phyloP scores from a whole-genome alignment of 2,797 vertebrate species.

The Etheostoma nigrum region DNA sequence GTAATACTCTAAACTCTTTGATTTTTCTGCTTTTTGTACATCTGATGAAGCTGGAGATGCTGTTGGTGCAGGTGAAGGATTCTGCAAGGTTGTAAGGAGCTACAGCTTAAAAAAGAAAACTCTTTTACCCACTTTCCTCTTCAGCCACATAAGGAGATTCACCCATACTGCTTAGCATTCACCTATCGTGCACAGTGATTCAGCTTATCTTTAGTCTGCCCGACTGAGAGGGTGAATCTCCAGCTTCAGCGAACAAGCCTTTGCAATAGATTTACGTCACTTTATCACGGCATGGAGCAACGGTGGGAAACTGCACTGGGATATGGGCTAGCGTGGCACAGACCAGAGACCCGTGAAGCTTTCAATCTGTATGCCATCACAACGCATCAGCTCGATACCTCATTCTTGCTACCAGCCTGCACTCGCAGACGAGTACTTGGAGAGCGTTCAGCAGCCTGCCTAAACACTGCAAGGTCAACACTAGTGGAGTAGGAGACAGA shows the following conservation, averaged over 20 bases:
- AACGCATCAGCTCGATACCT: conserved; percentile 54
- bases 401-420: conserved; percentile 24
- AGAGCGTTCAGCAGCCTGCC: conserved; percentile 58
- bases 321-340: conserved; percentile 44
- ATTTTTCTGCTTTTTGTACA: not conserved
- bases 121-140: conserved; percentile 44
- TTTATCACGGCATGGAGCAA: conserved; percentile 41
- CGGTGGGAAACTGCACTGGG: conserved; percentile 24
- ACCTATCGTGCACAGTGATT: conserved; percentile 65
- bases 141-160: conserved; percentile 60
- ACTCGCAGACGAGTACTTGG: conserved; percentile 43
- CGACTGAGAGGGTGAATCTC: conserved; percentile 62
- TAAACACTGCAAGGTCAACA: conserved; percentile 72
- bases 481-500: conserved; percentile 27
- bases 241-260: conserved; percentile 58
- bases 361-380: conserved; percentile 69
- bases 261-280: conserved; percentile 74
- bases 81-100: conserved; percentile 34
- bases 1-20: conserved; percentile 7
- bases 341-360: conserved; percentile 52
- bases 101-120: conserved; percentile 31
- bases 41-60: not conserved
- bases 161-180: conserved; percentile 71
- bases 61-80: conserved; percentile 38
- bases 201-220: conserved; percentile 74